Percentiles rank a stretch among this genome's conserved stretches.
phyloP scores from a whole-genome alignment of 2,113 vertebrate species.

The Isichthys henryi region DNA sequence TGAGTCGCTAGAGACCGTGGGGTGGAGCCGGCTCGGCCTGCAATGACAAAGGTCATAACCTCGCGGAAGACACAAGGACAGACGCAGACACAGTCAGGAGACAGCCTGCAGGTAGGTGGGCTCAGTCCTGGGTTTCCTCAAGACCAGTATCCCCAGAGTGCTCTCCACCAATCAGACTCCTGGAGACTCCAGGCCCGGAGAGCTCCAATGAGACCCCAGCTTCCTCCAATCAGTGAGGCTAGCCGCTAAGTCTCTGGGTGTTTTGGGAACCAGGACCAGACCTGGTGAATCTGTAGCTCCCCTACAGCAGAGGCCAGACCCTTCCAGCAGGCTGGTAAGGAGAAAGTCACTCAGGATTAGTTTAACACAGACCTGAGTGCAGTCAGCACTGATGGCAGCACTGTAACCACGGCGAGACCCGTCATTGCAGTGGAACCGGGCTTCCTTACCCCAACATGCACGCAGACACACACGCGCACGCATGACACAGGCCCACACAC shows the following conservation, averaged over 20 bases:
- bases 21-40: neutral
- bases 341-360: neutral
- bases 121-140: neutral
- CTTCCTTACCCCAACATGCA: neutral
- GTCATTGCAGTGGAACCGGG: neutral
- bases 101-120: neutral
- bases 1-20: neutral
- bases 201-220: neutral
- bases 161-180: neutral
- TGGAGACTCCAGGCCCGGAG: neutral
- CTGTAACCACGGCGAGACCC: neutral
- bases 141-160: neutral
- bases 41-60: constrained; percentile 7
- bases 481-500: neutral
- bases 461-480: neutral
- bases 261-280: neutral
- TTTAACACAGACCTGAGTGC: neutral
- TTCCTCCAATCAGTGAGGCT: neutral
- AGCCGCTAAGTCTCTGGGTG: neutral
- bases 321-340: neutral
- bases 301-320: neutral
- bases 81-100: neutral
- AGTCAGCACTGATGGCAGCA: neutral
- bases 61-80: neutral
- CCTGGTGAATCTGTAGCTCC: neutral